Evolutionary conservation across 2,888 invertebrate species (phyloP).

Genomic region (Platynereis dumerilii): DNA sequence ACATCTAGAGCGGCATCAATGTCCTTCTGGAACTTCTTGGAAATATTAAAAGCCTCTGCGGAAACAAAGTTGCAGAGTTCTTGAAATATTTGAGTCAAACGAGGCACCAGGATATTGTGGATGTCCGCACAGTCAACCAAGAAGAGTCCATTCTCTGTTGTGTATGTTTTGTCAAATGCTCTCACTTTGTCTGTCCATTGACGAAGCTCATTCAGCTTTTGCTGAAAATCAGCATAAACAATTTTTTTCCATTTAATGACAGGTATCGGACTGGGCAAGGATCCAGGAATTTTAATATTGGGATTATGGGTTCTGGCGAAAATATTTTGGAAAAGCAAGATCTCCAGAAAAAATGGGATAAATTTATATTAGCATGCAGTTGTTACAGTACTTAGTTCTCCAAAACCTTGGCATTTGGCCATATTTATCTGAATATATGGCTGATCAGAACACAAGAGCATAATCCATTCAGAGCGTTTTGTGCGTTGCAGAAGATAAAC

Average conservation of each 20-base stretch:
- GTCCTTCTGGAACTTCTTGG: slow-evolving; percentile 52
- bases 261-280: no score
- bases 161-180: slow-evolving; percentile 53
- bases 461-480: no score
- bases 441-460: background rate
- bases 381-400: no score
- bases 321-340: no score
- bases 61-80: slow-evolving; percentile 57
- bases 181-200: slow-evolving; percentile 58
- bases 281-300: no score
- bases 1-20: slow-evolving; percentile 52
- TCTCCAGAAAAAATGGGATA: no score
- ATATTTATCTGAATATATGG: no score
- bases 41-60: slow-evolving; percentile 49
- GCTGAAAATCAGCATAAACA: slow-evolving; percentile 40
- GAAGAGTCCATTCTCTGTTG: slow-evolving; percentile 56
- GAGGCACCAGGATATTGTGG: slow-evolving; percentile 53
- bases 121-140: slow-evolving; percentile 55
- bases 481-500: background rate
- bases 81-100: slow-evolving; percentile 53
- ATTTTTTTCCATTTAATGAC: no score
- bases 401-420: no score
- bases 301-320: no score
- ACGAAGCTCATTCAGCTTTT: slow-evolving; percentile 59
- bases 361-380: no score